Base-by-base conservation (phyloP, 2,797 vertebrate genomes). In the Falco concolor region DNA sequence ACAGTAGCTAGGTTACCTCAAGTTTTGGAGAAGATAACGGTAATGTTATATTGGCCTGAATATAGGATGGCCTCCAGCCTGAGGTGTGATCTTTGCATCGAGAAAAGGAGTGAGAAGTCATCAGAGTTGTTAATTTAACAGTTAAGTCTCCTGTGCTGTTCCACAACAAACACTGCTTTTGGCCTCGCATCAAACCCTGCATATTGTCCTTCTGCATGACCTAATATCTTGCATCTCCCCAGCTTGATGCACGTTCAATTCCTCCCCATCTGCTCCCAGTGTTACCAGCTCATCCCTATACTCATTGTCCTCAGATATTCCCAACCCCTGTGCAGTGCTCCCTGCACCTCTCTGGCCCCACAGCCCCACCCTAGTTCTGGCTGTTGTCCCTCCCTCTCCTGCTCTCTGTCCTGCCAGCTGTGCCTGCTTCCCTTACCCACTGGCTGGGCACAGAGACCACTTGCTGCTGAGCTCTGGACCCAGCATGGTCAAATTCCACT, bases 1-100 rank as follows among this genome's bases (percentile, higher is more conserved):
- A 32, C 30, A 68, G 86, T 70, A 87, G 5, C 53, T 73, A 77
- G 44, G 14, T 67, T 77, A 87, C 34, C 44, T 54, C 38, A 57
- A 54, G 25, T 87, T 94, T 90, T 87, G 81, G 53, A 57, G 36
- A 78, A 68, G 68, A 5, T 38, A 67, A 68, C 63, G 65, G 19
- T 72, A 34, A 36, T 47, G 17, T 34, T 42, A 22, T 64, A 80
- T 92, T 96, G 93, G 75, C 96, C 95, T 96, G 90, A 94, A 70
- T 92, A 72, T 89, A 96, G 92, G 45, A 77, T 89, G 68, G 42
- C 44, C 64, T 93, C 27, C 50, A 80, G 40, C 60, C 86, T 64
- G 56, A 60, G 24, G 14, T 52, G 19, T n/a, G 44, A 64, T 84
- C 80, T 81, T 89, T 70, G 56, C 78, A 25, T 34, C 77, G 34